These are phyloP conservation scores for Wiebesia pumilae DNA, from an alignment of 1,140 invertebrate species.

Conservation along the genomic window DNA sequence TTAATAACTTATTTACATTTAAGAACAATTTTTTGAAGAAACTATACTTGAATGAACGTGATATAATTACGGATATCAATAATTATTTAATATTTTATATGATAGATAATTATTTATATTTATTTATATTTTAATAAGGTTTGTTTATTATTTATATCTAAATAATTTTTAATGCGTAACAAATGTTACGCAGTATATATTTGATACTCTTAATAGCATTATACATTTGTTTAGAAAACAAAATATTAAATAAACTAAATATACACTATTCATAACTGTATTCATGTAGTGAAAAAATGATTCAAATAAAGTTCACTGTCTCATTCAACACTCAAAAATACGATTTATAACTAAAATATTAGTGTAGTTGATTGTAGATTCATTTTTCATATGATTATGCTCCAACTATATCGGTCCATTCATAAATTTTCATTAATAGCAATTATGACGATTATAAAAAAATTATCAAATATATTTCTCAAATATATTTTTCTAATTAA, in stretches of 20 bases:
- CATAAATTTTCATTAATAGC: not conserved
- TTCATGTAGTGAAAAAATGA: slow-evolving; percentile 2
- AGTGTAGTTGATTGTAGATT: not conserved
- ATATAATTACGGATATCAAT: too few relatives aligned
- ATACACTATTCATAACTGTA: not conserved
- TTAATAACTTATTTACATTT: too few relatives aligned
- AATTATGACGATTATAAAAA: not conserved
- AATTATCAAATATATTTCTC: too few relatives aligned
- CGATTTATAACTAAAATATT: slow-evolving; percentile 41
- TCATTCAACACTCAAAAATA: slow-evolving; percentile 3
- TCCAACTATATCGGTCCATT: not conserved
- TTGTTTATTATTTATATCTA: too few relatives aligned
- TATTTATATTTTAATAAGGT: too few relatives aligned
- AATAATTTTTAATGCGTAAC: not conserved
- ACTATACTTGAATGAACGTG: too few relatives aligned
- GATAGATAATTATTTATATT: too few relatives aligned
- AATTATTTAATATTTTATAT: too few relatives aligned
- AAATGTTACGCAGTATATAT: slow-evolving; percentile 5
- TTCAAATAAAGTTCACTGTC: slow-evolving; percentile 27
- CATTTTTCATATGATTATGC: not conserved
- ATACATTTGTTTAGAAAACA: not conserved
- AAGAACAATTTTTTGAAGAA: too few relatives aligned
- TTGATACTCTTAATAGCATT: not conserved
- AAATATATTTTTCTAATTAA: too few relatives aligned
- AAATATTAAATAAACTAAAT: slow-evolving; percentile 9